These are phyloP conservation scores for Callyntrura guangdongensis DNA, from an alignment of 2,888 invertebrate species.

Conservation along the genomic window DNA sequence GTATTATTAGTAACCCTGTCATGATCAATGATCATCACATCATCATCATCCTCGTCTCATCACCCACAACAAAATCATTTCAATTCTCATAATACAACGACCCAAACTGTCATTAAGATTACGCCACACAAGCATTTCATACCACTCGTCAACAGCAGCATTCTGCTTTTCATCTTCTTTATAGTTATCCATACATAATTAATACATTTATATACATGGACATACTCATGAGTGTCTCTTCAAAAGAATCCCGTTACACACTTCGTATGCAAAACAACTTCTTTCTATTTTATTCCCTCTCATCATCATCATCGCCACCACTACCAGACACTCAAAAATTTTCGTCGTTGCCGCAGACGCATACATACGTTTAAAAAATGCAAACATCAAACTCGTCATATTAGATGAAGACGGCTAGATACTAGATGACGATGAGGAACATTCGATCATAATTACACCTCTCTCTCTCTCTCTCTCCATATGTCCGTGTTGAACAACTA, in stretches of 20 bases:
- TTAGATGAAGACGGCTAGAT: neutral
- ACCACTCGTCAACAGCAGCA: neutral
- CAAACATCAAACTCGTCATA: neutral
- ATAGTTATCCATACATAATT: neutral
- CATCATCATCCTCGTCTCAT: neutral
- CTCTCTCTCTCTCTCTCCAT: neutral
- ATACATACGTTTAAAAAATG: neutral
- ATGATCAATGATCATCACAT: slow-evolving; percentile 1
- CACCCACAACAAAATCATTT: slow-evolving; percentile 37
- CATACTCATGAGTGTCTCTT: neutral
- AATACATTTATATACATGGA: neutral
- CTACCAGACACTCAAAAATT: neutral
- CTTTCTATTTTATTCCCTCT: neutral
- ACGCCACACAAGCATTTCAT: neutral
- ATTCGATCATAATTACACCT: neutral
- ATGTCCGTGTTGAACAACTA: neutral
- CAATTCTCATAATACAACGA: slow-evolving; percentile 22
- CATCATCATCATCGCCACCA: slow-evolving; percentile 9
- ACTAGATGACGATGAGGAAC: neutral
- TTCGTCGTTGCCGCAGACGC: neutral
- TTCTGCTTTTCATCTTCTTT: neutral
- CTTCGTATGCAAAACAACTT: neutral
- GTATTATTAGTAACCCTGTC: slow-evolving; percentile 26
- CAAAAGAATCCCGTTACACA: slow-evolving; percentile 43
- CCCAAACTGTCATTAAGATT: slow-evolving; percentile 30